phyloP scores from a whole-genome alignment of 2,113 vertebrate genomes.

The Alethe diademata region DNA sequence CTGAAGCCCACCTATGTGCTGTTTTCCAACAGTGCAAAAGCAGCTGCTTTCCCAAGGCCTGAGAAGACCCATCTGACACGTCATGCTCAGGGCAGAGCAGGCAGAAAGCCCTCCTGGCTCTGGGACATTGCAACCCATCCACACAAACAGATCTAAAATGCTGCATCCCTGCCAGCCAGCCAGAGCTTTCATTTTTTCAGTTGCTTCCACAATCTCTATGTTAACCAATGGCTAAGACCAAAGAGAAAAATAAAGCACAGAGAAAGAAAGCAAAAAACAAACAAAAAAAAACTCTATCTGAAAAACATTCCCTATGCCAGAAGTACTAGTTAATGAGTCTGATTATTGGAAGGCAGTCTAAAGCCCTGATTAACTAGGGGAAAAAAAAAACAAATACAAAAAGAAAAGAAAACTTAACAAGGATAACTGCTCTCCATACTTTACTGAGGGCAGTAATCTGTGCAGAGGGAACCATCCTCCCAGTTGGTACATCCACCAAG shows the following conservation, averaged over 20 bases:
- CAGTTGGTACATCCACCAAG: rapidly evolving
- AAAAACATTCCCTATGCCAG: background rate
- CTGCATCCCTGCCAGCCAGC: constrained; percentile 48
- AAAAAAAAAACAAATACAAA: background rate
- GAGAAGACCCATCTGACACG: background rate
- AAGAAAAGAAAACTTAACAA: background rate
- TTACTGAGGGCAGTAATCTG: background rate
- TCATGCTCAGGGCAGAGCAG: constrained; percentile 14
- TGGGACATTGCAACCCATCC: constrained; percentile 75
- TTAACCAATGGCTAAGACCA: background rate
- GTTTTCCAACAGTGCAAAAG: background rate
- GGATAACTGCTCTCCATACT: background rate
- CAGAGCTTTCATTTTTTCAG: background rate
- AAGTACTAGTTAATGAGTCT: background rate
- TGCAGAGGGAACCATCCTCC: background rate
- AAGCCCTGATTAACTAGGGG: background rate
- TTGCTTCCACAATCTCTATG: background rate
- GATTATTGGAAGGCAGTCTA: background rate
- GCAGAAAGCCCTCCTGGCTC: constrained; percentile 76
- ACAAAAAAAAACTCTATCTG: background rate
- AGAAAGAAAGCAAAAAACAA: background rate
- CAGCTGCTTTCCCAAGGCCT: constrained; percentile 50
- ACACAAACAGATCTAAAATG: constrained; percentile 80
- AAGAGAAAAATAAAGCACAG: constrained; percentile 43
- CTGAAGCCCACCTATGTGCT: constrained; percentile 25